These are phyloP conservation scores for Mactra quadrangularis DNA, from an alignment of 1,140 invertebrate species.

Conservation along the genomic window DNA sequence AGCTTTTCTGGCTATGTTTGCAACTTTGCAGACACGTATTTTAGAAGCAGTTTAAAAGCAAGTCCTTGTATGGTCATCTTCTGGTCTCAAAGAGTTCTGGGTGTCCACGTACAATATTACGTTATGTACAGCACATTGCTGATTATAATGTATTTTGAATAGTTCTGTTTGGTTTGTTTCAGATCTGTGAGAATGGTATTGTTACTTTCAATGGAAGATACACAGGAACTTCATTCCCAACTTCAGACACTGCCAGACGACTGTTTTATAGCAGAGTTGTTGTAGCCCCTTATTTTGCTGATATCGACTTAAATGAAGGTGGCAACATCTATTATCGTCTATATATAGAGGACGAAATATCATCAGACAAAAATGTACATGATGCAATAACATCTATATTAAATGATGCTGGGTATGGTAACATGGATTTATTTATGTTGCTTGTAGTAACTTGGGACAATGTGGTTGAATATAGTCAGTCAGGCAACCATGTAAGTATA, in stretches of 20 bases:
- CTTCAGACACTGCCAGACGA: neutral
- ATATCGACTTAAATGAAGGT: neutral
- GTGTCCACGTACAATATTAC: too few relatives aligned
- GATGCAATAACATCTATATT: neutral
- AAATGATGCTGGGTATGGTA: neutral
- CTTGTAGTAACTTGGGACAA: slow-evolving; percentile 1
- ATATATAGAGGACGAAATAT: neutral
- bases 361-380: neutral
- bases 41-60: too few relatives aligned
- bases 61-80: too few relatives aligned
- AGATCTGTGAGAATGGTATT: slow-evolving; percentile 28
- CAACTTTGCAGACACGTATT: too few relatives aligned
- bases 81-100: too few relatives aligned
- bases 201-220: slow-evolving; percentile 6
- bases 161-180: neutral
- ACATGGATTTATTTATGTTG: neutral
- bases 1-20: too few relatives aligned
- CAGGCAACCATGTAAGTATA: too few relatives aligned
- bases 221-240: slow-evolving; percentile 1
- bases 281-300: slow-evolving; percentile 2
- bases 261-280: neutral
- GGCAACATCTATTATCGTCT: neutral
- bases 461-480: slow-evolving; percentile 8
- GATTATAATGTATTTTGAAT: too few relatives aligned
- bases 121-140: too few relatives aligned